A percentile compares a stretch with the other conserved stretches of the same genome.
These are phyloP conservation scores for Balaeniceps rex DNA, from an alignment of 2,113 vertebrate species.

Conservation along the genomic window DNA sequence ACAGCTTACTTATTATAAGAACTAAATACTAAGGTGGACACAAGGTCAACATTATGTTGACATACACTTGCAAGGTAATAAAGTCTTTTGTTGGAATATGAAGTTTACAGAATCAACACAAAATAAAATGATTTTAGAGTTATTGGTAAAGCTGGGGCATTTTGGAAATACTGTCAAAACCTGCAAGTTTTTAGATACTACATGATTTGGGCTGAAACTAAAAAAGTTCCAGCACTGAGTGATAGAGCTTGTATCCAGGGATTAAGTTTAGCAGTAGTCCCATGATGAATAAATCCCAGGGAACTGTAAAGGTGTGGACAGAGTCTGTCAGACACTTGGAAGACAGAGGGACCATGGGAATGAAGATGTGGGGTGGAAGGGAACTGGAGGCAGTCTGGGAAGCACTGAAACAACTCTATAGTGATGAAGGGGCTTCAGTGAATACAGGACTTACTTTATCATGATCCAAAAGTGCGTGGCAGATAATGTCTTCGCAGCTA, in stretches of 20 bases:
- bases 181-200: background rate
- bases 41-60: background rate
- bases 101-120: background rate
- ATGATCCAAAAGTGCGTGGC: conserved; percentile 83
- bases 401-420: background rate
- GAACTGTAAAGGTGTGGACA: background rate
- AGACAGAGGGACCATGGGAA: background rate
- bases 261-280: background rate
- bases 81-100: background rate
- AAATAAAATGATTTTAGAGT: background rate
- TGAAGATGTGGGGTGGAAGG: background rate
- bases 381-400: background rate
- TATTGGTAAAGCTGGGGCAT: background rate
- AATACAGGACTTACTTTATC: conserved; percentile 80
- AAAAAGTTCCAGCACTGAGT: background rate
- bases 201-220: background rate
- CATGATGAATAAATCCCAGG: background rate
- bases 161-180: background rate
- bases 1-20: background rate
- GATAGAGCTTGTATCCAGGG: background rate
- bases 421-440: background rate
- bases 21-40: background rate
- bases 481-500: conserved; percentile 96
- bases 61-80: background rate
- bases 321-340: background rate